These are phyloP conservation scores for Agrochola litura DNA, from an alignment of 2,888 invertebrate genomes.

Conservation along the genomic window DNA sequence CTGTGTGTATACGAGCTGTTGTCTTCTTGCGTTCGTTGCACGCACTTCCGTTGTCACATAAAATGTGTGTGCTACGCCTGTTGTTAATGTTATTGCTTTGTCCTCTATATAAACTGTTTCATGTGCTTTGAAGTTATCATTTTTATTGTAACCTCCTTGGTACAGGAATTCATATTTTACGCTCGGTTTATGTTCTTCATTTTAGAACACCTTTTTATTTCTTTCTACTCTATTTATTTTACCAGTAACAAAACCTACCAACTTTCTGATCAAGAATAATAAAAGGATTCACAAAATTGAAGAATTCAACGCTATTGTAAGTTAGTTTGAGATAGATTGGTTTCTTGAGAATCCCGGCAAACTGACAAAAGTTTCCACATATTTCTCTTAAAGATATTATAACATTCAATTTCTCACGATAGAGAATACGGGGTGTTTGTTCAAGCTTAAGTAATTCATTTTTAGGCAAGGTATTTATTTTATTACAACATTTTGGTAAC, in stretches of 20 bases:
- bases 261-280: slow-evolving; percentile 24
- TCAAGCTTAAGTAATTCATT: not conserved
- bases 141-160: not conserved
- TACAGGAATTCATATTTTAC: not conserved
- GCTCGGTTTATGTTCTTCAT: not conserved
- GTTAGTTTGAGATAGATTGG: slow-evolving; percentile 49
- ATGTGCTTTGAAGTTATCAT: slow-evolving; percentile 11
- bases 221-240: not conserved
- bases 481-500: too few species aligned
- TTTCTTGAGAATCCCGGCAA: slow-evolving; percentile 42
- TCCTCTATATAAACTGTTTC: slow-evolving; percentile 23
- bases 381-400: slow-evolving; percentile 38
- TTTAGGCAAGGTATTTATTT: not conserved
- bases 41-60: slow-evolving; percentile 62
- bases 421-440: slow-evolving; percentile 1
- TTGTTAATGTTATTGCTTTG: slow-evolving; percentile 52
- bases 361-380: slow-evolving; percentile 45
- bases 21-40: slow-evolving; percentile 42
- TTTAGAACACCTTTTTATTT: not conserved
- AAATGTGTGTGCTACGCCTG: slow-evolving; percentile 47
- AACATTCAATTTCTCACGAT: slow-evolving; percentile 40
- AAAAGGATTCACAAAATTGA: slow-evolving; percentile 27
- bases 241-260: not conserved
- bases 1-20: slow-evolving; percentile 8
- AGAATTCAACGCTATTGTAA: slow-evolving; percentile 44